Evolutionary conservation across 2,888 invertebrate genomes (phyloP).

Genomic region (Vesta saturnalis): DNA sequence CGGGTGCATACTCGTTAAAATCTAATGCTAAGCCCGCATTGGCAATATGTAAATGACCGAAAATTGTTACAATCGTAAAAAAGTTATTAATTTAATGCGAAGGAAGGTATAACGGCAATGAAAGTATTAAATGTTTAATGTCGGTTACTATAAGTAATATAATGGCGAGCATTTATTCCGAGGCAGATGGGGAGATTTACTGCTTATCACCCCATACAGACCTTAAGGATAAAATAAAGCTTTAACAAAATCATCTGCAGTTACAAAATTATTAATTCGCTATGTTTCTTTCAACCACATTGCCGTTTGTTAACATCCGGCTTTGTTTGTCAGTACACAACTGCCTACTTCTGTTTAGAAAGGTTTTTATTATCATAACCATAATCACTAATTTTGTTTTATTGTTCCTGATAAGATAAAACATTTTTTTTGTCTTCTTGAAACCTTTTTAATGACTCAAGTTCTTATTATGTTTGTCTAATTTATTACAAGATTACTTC

Average conservation of each 20-base stretch:
- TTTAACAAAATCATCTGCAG: constrained; percentile 30
- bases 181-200: constrained; percentile 49
- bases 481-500: too few species aligned
- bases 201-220: constrained; percentile 51
- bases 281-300: too few species aligned
- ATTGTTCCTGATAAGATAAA: too few species aligned
- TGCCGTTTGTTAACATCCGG: too few species aligned
- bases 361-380: too few species aligned
- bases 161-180: constrained; percentile 37
- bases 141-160: constrained; percentile 46
- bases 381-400: too few species aligned
- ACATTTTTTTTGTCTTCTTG: too few species aligned
- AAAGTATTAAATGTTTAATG: constrained; percentile 45
- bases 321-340: too few species aligned
- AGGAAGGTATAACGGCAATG: constrained; percentile 39
- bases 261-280: constrained; percentile 24
- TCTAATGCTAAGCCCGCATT: constrained; percentile 54
- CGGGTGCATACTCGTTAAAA: constrained; percentile 55
- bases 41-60: constrained; percentile 56
- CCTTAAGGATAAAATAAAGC: constrained; percentile 43
- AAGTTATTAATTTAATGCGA: constrained; percentile 53
- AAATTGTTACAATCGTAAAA: constrained; percentile 57
- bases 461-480: too few species aligned
- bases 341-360: too few species aligned
- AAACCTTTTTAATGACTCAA: too few species aligned